A percentile compares a stretch with the other conserved stretches of the same genome.
Conservation (phyloP, 2,888 invertebrate species). For the Drosophila maculinotata region DNA sequence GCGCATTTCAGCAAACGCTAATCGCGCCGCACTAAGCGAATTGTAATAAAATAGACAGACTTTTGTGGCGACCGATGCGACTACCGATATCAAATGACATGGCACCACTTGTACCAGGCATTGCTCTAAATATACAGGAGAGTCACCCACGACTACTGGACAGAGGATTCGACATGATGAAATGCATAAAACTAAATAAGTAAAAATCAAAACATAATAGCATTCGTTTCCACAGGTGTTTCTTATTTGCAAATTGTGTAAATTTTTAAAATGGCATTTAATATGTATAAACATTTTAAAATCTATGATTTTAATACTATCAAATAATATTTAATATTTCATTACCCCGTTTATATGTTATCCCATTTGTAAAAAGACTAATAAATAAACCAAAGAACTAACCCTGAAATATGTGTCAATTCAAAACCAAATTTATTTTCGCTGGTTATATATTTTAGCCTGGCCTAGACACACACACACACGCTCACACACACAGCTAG, state of each 20-base stretch:
- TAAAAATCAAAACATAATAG: no score
- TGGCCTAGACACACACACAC: slow-evolving; percentile 20
- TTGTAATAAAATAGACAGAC: slow-evolving; percentile 56
- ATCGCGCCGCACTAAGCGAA: slow-evolving; percentile 67
- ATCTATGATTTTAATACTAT: no score
- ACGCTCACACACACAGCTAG: background rate
- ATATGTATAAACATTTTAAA: no score
- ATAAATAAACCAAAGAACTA: no score
- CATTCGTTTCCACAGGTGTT: no score
- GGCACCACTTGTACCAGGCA: slow-evolving; percentile 13
- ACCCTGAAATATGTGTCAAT: background rate
- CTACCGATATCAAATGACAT: slow-evolving; percentile 39
- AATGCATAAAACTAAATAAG: background rate
- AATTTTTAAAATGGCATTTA: no score
- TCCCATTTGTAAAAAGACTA: no score
- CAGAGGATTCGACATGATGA: slow-evolving; percentile 9
- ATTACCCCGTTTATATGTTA: no score
- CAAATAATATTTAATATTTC: no score
- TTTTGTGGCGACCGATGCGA: slow-evolving; percentile 18
- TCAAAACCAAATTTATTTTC: background rate
- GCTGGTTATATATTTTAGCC: background rate
- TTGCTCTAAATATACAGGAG: slow-evolving; percentile 15
- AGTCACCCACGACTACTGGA: slow-evolving; percentile 4
- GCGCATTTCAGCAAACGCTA: slow-evolving; percentile 54
- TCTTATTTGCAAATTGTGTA: background rate